Evolutionary conservation across 92 coral and sea anemone species (phyloP), one percentile per base, ranked within the genome.

Genomic region (Epizoanthus stellaris): DNA sequence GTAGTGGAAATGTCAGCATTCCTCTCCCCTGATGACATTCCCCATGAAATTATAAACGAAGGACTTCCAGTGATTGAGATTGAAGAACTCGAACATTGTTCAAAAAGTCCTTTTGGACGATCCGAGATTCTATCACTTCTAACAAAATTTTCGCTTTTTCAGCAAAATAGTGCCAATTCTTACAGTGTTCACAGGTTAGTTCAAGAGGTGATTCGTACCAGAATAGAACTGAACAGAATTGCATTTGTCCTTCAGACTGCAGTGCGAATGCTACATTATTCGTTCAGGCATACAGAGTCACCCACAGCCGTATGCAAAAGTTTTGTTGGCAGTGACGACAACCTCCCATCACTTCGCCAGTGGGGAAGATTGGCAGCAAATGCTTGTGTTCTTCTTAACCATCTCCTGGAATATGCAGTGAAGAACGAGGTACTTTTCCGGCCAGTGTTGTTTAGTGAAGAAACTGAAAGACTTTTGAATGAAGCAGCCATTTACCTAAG

Each of bases 121-220:
- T 82, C 84, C 17, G 95, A 93, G 65, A 82, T 91, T 39, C 71
- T 93, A 38, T 79, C 89, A 30, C 84, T 95, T 10, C 81, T 95
- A 67, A 93, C 98, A 8, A 89, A 90, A 72, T 95, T 95, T 76
- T 95, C 98, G 40, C 88, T 95, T 11, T 95, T 95, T 82, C 95
- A 93, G 60, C 76, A 87, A 62, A 82, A 77, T 54, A 75, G 87
- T 25, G 87, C 74, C 10, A 62, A 77, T 52, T 95, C 95, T 21
- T 80, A 84, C 74, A 86, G 95, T 73, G 95, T 95, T 67, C 98
- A 95, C 69, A 92, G 98, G 17, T 84, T 95, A 40, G 98, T 95
- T 60, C 98, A 95, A 70, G 97, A 95, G 73, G 98, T 95, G 1
- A 91, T 95, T 77, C 91, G 93, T 42, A 76, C 80, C 56, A 82